A percentile compares a stretch with the other conserved stretches of the same genome.
Conservation (phyloP, 1,140 invertebrate genomes). For the Harpegnathos saltator region DNA sequence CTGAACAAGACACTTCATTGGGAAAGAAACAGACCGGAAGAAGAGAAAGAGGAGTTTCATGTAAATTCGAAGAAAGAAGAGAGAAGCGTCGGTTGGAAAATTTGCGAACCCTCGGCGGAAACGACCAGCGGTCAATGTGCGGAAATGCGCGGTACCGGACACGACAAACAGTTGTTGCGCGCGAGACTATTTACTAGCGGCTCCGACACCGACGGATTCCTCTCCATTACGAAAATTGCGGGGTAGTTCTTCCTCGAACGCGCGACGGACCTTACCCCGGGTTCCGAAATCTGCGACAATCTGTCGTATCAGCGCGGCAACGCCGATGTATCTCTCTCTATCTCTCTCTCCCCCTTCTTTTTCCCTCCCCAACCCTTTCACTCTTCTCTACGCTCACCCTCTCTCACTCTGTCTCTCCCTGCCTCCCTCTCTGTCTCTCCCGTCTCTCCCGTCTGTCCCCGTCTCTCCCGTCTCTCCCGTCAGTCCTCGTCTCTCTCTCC, state of each 20-base stretch:
- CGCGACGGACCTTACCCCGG: conserved; percentile 4
- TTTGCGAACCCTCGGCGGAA: background rate
- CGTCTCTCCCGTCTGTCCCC: too few species aligned
- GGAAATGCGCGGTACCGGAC: background rate
- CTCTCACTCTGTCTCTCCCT: too few species aligned
- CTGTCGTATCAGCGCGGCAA: conserved; percentile 18
- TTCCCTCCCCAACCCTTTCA: too few species aligned
- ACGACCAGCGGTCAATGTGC: conserved; percentile 25
- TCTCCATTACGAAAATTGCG: conserved; percentile 71
- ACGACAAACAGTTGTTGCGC: conserved; percentile 24
- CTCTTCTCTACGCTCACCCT: too few species aligned
- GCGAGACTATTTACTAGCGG: conserved; percentile 50
- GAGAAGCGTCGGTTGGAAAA: background rate
- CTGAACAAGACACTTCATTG: background rate
- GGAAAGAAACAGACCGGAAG: background rate
- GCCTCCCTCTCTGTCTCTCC: too few species aligned
- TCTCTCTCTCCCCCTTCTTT: too few species aligned
- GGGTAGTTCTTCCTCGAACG: conserved; percentile 20
- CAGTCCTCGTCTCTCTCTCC: too few species aligned
- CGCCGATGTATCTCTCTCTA: conserved; percentile 23
- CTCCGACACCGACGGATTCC: conserved; percentile 51
- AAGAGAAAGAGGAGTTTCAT: background rate
- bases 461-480: too few species aligned
- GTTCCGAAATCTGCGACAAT: conserved; percentile 5
- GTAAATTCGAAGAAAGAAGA: background rate